Base-by-base conservation (phyloP, 2,113 vertebrate species). In the Nestor notabilis region DNA sequence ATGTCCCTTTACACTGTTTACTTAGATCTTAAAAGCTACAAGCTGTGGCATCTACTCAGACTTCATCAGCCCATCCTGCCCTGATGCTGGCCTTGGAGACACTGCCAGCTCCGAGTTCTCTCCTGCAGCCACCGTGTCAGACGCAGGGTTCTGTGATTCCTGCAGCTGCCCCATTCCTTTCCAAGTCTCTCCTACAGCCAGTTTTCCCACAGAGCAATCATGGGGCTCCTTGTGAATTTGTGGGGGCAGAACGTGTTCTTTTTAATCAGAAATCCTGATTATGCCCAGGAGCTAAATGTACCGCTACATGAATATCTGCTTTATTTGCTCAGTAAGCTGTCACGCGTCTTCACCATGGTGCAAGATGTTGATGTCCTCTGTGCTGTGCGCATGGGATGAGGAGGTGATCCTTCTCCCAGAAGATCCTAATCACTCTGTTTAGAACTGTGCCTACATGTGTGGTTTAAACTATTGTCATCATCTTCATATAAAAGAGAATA, bases 1-100 rank as follows among this genome's bases (percentile, higher is more conserved):
- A 87, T 53, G 94, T 98, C 97, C 97, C 98, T 96, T 94, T 97
- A 97, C 95, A 35, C 47, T 83, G 78, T 77, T 94, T 97, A 97
- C 97, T 97, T 97, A 87, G 96, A 56, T 53, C 95, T 94, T 93
- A 76, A 91, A 96, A 95, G 96, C 95, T 94, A 97, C 93, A 91
- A 94, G 77, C 98, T 97, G 98, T 97, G 97, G 97, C 98, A 98
- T 97, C 97, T 96, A 97, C 97, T 98, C 98, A 98, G 89, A 95
- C 96, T 95, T 83, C 97, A 98, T 98, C 98, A 98, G 94, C 94
- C 97, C 97, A 93, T 89, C 53, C 41, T 96, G 94, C 84, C 95
- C 97, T 95, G 97, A 97, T 80, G 95, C 95, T 84, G 97, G 98
- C 98, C 97, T 97, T 63, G 82, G 88, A 98, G 98, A 97, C 95